phyloP scores from a whole-genome alignment of 2,113 vertebrate species.

The Eublepharis macularius region DNA sequence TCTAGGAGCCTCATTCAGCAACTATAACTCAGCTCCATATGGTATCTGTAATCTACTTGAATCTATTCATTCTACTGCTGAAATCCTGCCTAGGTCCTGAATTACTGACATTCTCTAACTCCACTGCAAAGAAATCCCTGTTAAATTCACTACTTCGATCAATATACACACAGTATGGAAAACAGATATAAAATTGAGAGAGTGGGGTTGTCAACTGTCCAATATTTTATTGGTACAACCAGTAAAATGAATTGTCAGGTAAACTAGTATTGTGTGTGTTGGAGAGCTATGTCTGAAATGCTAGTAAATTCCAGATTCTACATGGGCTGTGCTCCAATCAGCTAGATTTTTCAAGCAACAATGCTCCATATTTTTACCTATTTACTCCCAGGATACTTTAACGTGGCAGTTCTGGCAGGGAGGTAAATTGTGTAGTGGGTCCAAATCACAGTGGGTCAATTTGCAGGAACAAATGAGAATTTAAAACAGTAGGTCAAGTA shows the following conservation, averaged over 20 bases:
- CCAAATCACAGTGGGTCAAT: neutral
- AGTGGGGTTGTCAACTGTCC: neutral
- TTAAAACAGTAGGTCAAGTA: neutral
- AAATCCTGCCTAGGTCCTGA: neutral
- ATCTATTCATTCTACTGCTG: neutral
- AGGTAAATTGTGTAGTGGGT: neutral
- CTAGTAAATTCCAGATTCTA: neutral
- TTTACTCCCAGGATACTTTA: too few species aligned
- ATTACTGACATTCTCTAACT: neutral
- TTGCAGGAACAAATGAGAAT: neutral
- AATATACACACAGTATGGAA: neutral
- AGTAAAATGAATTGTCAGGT: neutral
- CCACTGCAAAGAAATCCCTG: neutral
- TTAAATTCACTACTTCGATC: neutral
- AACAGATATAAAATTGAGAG: neutral
- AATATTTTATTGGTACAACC: neutral
- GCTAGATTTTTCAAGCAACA: neutral
- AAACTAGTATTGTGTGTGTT: neutral
- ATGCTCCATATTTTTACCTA: too few species aligned
- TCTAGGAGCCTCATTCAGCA: neutral
- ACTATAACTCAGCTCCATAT: neutral
- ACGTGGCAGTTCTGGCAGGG: neutral
- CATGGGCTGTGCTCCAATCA: too few species aligned
- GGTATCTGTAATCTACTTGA: neutral
- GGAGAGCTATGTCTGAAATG: neutral